phyloP scores from a whole-genome alignment of 2,888 invertebrate species.

The Melanargia galathea region DNA sequence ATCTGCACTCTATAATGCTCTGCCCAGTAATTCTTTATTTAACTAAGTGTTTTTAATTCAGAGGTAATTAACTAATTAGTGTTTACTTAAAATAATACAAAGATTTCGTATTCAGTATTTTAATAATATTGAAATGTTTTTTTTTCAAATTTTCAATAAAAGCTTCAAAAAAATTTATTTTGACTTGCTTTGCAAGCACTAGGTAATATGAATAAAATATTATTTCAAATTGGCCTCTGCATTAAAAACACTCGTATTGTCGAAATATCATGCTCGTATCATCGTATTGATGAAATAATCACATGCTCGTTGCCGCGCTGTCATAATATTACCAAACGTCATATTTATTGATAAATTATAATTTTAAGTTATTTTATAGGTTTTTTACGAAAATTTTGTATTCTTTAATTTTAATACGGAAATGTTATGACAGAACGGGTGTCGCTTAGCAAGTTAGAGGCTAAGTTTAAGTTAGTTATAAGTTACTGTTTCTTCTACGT shows the following conservation, averaged over 20 bases:
- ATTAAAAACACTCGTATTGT: constrained; percentile 13
- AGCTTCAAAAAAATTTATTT: too few relatives aligned
- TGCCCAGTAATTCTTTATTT: constrained; percentile 37
- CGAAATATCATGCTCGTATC: neutral
- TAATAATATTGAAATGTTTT: too few relatives aligned
- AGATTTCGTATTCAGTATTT: too few relatives aligned
- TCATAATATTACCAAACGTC: constrained; percentile 25
- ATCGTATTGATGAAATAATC: neutral
- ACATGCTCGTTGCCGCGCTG: constrained; percentile 2
- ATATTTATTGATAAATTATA: constrained; percentile 25
- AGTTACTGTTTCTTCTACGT: constrained; percentile 57
- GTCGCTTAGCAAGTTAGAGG: constrained; percentile 54
- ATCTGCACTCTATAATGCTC: constrained; percentile 53
- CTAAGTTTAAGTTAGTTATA: constrained; percentile 56
- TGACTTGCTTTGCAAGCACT: too few relatives aligned
- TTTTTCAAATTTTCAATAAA: too few relatives aligned
- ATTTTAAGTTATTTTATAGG: constrained; percentile 25
- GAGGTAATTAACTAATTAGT: neutral
- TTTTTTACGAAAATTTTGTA: constrained; percentile 22
- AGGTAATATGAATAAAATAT: too few relatives aligned
- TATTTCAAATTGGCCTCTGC: neutral
- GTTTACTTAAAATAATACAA: too few relatives aligned
- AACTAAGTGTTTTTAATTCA: constrained; percentile 18
- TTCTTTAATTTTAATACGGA: constrained; percentile 12
- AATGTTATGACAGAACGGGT: constrained; percentile 26